A percentile compares a stretch with the other conserved stretches of the same genome.
Evolutionary conservation across 2,888 invertebrate genomes (phyloP).

Genomic region (Allophyes oxyacanthae): DNA sequence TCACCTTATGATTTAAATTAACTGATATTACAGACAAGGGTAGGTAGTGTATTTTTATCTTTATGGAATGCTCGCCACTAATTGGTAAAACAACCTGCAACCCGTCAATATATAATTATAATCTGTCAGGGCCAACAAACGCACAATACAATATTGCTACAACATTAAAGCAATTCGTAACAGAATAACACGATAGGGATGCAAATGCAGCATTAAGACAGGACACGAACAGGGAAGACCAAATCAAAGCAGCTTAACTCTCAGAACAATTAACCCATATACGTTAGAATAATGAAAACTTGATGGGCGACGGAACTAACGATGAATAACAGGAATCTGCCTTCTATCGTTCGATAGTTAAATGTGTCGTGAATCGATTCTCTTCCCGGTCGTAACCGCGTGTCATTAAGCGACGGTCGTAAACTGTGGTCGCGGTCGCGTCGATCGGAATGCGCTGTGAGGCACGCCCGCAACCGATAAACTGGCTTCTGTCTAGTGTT

Average conservation of each 20-base stretch:
- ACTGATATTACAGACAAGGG: no score
- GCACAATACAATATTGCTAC: no score
- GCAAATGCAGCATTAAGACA: slow-evolving; percentile 9
- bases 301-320: slow-evolving; percentile 21
- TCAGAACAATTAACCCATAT: slow-evolving; percentile 10
- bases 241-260: slow-evolving; percentile 15
- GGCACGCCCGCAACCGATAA: slow-evolving; percentile 77
- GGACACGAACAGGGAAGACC: slow-evolving; percentile 5
- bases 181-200: neutral
- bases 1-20: no score
- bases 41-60: no score
- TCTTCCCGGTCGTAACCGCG: slow-evolving; percentile 82
- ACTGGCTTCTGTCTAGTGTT: slow-evolving; percentile 63
- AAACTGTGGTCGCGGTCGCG: slow-evolving; percentile 76
- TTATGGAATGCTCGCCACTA: no score
- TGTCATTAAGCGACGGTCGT: slow-evolving; percentile 82
- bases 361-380: slow-evolving; percentile 82
- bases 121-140: no score
- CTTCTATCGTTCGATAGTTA: slow-evolving; percentile 71
- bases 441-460: slow-evolving; percentile 78
- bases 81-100: no score
- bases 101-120: no score
- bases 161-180: no score
- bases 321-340: slow-evolving; percentile 43
- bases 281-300: slow-evolving; percentile 28